A percentile compares a stretch with the other conserved stretches of the same genome.
These are phyloP conservation scores for Spea hammondii DNA, from an alignment of 2,797 vertebrate species.

Conservation along the genomic window DNA sequence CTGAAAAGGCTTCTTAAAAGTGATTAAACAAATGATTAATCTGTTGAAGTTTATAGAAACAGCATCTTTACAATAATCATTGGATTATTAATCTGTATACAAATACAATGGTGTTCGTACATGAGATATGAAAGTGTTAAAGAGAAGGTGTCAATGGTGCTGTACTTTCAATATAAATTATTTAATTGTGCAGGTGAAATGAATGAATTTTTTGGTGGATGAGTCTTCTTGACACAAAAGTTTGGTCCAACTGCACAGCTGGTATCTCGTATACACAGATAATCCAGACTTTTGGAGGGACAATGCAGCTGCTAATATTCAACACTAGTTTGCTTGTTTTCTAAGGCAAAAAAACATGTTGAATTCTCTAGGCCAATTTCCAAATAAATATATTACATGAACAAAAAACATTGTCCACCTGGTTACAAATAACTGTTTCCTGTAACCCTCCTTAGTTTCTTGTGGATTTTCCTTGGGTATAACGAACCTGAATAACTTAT, in stretches of 20 bases:
- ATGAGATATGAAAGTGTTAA: too few species aligned
- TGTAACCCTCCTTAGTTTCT: conserved; percentile 20
- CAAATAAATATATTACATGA: conserved; percentile 35
- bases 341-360: conserved; percentile 11
- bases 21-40: too few species aligned
- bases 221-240: not conserved
- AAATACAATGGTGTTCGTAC: too few species aligned
- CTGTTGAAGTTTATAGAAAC: too few species aligned
- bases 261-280: conserved; percentile 33
- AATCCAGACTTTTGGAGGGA: conserved; percentile 29
- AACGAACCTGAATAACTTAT: conserved; percentile 7
- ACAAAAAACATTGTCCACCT: conserved; percentile 42
- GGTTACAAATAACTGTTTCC: conserved; percentile 26
- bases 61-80: too few species aligned
- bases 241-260: conserved; percentile 34
- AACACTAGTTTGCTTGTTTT: conserved; percentile 36
- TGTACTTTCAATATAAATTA: too few species aligned
- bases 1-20: too few species aligned
- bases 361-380: conserved; percentile 24
- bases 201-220: not conserved
- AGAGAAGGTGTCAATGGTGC: too few species aligned
- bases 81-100: too few species aligned
- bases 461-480: conserved; percentile 15
- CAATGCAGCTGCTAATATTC: conserved; percentile 22
- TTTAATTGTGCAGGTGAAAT: not conserved